Conservation (phyloP, 2,888 invertebrate species). For the Drosophila pegasa region DNA sequence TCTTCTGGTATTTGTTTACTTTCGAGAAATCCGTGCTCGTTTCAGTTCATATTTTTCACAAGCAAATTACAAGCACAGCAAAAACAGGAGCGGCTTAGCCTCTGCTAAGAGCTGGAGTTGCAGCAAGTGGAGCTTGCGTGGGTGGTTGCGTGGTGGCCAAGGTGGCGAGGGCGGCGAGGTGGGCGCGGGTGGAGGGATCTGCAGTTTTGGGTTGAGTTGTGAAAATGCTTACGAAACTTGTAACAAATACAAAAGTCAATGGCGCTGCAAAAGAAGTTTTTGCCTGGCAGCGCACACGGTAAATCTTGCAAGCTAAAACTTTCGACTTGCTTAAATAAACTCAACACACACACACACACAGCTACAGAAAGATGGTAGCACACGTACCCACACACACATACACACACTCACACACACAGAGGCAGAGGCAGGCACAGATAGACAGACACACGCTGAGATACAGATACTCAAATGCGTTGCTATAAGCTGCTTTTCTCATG, state of each 20-base stretch:
- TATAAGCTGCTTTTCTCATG: constrained; percentile 75
- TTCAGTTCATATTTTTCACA: constrained; percentile 68
- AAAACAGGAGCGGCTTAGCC: constrained; percentile 60
- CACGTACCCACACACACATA: constrained; percentile 18
- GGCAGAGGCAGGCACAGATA: constrained; percentile 14
- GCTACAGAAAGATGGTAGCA: constrained; percentile 15
- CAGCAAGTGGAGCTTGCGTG: not conserved
- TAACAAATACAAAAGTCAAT: constrained; percentile 79
- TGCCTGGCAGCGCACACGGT: constrained; percentile 74
- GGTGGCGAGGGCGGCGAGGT: constrained; percentile 6
- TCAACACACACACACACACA: constrained; percentile 47
- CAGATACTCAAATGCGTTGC: constrained; percentile 51
- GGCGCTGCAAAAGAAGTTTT: constrained; percentile 80
- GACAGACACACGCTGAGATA: constrained; percentile 39
- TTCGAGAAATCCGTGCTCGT: constrained; percentile 64
- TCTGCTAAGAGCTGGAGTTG: constrained; percentile 38
- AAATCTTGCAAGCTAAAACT: constrained; percentile 79
- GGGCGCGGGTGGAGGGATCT: constrained; percentile 15
- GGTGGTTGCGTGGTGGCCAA: not conserved
- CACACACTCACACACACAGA: constrained; percentile 15
- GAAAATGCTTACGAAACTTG: constrained; percentile 64
- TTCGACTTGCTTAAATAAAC: constrained; percentile 80
- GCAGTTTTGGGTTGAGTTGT: constrained; percentile 56
- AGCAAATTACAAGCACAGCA: constrained; percentile 74
- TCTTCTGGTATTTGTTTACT: constrained; percentile 58